These are phyloP conservation scores for Polyergus mexicanus DNA, from an alignment of 1,140 invertebrate genomes.

Conservation along the genomic window DNA sequence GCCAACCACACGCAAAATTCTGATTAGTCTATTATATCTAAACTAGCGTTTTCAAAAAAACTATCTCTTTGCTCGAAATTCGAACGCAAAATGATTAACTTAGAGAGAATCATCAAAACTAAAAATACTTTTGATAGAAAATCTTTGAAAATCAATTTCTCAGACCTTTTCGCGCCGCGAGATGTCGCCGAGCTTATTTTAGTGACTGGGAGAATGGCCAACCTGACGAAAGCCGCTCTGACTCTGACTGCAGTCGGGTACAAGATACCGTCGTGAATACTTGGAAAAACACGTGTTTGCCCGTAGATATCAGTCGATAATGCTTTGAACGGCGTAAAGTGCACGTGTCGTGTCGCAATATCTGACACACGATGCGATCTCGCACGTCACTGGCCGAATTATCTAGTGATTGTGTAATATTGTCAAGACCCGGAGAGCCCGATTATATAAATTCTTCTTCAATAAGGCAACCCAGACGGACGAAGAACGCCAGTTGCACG, in stretches of 20 bases:
- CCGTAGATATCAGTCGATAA: background rate
- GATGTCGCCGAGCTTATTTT: conserved; percentile 30
- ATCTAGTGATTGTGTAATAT: background rate
- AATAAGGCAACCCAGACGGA: background rate
- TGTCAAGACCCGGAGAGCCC: too few relatives aligned
- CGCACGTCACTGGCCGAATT: background rate
- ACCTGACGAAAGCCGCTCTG: background rate
- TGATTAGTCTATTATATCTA: too few relatives aligned
- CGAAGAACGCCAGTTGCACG: background rate
- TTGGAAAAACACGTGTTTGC: background rate
- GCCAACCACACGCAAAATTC: background rate
- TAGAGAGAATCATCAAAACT: background rate
- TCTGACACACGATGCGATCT: background rate
- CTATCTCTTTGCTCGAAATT: background rate
- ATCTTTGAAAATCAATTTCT: background rate
- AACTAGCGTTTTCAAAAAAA: background rate
- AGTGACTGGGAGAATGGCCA: background rate
- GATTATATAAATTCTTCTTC: conserved; percentile 30
- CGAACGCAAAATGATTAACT: background rate
- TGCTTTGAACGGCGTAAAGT: background rate
- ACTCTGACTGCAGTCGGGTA: background rate
- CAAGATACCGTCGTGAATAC: background rate
- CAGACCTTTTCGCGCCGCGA: background rate
- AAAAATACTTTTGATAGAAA: background rate
- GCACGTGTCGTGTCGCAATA: background rate